These are phyloP conservation scores for Muraenolepis orangiensis DNA, from an alignment of 2,797 vertebrate genomes.

Conservation along the genomic window DNA sequence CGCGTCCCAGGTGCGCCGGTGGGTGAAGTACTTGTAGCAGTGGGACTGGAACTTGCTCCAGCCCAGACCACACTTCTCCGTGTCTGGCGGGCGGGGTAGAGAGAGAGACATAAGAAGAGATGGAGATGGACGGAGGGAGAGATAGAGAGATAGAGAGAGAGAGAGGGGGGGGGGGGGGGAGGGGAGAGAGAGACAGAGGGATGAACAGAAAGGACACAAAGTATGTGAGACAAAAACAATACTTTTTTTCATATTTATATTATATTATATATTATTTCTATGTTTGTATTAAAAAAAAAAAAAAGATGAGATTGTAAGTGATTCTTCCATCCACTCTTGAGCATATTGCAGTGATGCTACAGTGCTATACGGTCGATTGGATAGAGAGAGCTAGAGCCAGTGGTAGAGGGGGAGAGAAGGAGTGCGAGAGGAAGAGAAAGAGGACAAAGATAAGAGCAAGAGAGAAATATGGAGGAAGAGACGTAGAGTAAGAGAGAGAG, in stretches of 20 bases:
- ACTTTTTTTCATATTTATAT: background rate
- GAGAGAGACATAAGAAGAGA: background rate
- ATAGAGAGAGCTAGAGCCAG: background rate
- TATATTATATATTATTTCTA: background rate
- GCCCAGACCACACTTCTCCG: conserved; percentile 84
- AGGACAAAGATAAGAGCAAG: no score
- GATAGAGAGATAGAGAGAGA: conserved; percentile 1
- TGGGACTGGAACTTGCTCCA: conserved; percentile 98
- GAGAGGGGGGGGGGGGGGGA: no score
- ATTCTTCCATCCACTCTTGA: background rate
- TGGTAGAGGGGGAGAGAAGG: background rate
- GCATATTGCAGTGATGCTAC: background rate
- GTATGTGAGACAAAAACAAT: background rate
- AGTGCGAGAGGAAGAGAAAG: no score
- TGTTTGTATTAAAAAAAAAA: no score
- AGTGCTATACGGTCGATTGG: background rate
- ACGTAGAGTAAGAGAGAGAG: no score
- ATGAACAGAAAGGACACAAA: background rate
- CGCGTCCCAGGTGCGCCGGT: conserved; percentile 89
- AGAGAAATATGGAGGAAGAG: no score
- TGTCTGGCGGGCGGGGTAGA: conserved; percentile 74
- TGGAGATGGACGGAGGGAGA: conserved; percentile 1
- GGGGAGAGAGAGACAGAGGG: background rate
- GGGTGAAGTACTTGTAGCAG: conserved; percentile 91
- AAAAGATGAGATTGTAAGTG: background rate